phyloP scores from a whole-genome alignment of 2,113 vertebrate species.

The Arenaria interpres region DNA sequence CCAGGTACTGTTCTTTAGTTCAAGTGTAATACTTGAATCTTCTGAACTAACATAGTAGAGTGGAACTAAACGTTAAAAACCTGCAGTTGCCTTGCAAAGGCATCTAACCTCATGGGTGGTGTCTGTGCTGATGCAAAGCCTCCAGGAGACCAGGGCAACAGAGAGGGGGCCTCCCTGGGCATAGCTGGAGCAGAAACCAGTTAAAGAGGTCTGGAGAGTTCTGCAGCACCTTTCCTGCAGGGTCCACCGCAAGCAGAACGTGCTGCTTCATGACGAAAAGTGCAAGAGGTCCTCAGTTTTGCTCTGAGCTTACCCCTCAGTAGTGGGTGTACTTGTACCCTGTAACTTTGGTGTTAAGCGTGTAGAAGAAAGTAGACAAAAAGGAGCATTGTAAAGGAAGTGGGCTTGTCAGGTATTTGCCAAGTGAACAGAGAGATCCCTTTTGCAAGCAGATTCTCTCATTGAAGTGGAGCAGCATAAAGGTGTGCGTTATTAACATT shows the following conservation, averaged over 20 bases:
- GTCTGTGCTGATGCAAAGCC: not conserved
- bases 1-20: not conserved
- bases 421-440: not conserved
- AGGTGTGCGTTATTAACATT: not conserved
- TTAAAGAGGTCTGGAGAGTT: not conserved
- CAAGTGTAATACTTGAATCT: not conserved
- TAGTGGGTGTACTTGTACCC: not conserved
- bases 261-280: not conserved
- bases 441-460: not conserved
- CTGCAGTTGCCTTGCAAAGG: not conserved
- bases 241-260: not conserved
- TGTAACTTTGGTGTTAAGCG: not conserved
- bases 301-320: not conserved
- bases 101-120: fast-evolving
- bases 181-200: not conserved
- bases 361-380: not conserved
- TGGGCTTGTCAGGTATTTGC: not conserved
- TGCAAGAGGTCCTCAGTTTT: not conserved
- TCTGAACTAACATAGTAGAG: not conserved
- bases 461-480: not conserved
- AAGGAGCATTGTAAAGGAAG: not conserved
- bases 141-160: not conserved
- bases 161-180: not conserved
- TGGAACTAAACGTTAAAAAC: not conserved
- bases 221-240: not conserved